These are phyloP conservation scores for Sandelia bainsii DNA, from an alignment of 2,797 vertebrate species.

Conservation along the genomic window DNA sequence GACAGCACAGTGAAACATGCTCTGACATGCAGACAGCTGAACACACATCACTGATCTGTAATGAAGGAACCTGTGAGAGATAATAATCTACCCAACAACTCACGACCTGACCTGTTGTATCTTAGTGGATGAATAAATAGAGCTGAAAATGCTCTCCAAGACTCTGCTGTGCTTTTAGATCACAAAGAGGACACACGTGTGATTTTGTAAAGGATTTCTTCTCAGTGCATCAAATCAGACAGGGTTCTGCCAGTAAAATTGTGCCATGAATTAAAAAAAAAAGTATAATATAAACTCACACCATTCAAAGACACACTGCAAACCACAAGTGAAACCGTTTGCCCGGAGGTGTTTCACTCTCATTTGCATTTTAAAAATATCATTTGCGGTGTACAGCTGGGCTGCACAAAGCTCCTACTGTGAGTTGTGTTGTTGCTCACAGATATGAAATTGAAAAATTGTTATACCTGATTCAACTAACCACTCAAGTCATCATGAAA, in stretches of 20 bases:
- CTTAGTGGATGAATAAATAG: neutral
- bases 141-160: too few relatives aligned
- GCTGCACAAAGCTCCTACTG: too few relatives aligned
- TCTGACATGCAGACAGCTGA: conserved; percentile 17
- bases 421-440: neutral
- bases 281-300: neutral
- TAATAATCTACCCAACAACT: neutral
- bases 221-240: neutral
- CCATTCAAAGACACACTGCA: neutral
- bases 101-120: neutral
- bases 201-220: too few relatives aligned
- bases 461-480: neutral
- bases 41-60: neutral
- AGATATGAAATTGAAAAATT: neutral
- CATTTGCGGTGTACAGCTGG: too few relatives aligned
- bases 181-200: too few relatives aligned
- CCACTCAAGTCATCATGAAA: neutral
- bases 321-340: conserved; percentile 11
- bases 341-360: neutral
- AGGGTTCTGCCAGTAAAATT: neutral
- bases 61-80: neutral
- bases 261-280: neutral
- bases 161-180: too few relatives aligned
- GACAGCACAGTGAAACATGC: conserved; percentile 8
- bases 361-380: neutral